These are phyloP conservation scores for Drosophila quadrilineata DNA, from an alignment of 1,140 invertebrate species.

Conservation along the genomic window DNA sequence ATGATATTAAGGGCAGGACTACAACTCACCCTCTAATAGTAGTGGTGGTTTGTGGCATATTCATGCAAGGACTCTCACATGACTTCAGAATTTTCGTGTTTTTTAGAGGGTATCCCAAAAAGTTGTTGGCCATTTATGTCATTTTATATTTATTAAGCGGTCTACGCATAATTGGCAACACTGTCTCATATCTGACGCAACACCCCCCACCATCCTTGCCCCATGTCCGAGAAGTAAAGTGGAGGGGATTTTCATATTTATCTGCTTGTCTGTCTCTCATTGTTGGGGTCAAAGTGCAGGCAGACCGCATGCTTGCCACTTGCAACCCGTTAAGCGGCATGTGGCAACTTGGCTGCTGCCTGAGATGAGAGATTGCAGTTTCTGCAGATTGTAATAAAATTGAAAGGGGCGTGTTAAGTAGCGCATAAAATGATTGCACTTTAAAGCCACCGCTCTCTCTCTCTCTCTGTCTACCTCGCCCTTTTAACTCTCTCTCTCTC, in stretches of 20 bases:
- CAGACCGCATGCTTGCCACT: slow-evolving; percentile 13
- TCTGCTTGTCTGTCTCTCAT: neutral
- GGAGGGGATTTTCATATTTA: no score
- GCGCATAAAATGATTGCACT: slow-evolving; percentile 38
- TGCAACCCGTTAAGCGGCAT: slow-evolving; percentile 19
- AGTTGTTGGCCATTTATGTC: slow-evolving; percentile 65
- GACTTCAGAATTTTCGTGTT: neutral
- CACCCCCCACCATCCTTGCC: neutral
- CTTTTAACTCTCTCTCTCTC: neutral
- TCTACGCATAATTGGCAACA: slow-evolving; percentile 69
- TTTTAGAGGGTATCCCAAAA: neutral
- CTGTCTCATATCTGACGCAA: slow-evolving; percentile 12
- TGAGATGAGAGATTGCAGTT: slow-evolving; percentile 12
- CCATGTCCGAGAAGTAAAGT: no score
- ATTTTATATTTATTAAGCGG: slow-evolving; percentile 73
- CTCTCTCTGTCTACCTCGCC: neutral
- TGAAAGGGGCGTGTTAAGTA: slow-evolving; percentile 24
- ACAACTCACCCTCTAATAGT: neutral
- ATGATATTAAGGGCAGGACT: neutral
- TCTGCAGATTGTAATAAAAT: slow-evolving; percentile 32
- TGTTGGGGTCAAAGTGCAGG: neutral
- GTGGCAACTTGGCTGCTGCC: no score
- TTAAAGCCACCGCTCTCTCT: slow-evolving; percentile 14
- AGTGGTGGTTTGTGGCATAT: no score
- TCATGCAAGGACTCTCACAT: no score